A percentile compares a stretch with the other conserved stretches of the same genome.
phyloP scores from a whole-genome alignment of 2,888 invertebrate genomes.

The Synergus umbraculus region DNA sequence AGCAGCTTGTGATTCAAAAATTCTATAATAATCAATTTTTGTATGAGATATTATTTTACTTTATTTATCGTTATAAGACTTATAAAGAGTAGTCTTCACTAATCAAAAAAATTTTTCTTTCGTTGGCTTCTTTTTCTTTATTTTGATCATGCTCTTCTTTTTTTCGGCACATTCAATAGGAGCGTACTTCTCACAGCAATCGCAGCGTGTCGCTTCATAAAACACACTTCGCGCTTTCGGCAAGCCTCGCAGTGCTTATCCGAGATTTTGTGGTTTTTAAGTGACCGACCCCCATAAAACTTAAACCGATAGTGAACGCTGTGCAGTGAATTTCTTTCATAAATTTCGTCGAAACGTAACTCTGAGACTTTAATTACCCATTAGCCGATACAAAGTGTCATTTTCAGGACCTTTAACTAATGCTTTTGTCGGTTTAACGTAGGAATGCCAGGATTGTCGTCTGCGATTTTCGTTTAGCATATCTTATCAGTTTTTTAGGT shows the following conservation, averaged over 20 bases:
- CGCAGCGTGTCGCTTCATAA: conserved; percentile 32
- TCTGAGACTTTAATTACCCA: conserved; percentile 69
- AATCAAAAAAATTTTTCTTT: neutral
- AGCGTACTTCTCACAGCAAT: conserved; percentile 2
- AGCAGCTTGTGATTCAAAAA: conserved; percentile 67
- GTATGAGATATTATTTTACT: neutral
- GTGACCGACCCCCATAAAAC: conserved; percentile 52
- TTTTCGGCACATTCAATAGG: neutral
- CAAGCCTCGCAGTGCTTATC: conserved; percentile 32
- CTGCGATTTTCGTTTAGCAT: neutral
- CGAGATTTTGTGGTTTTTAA: conserved; percentile 41
- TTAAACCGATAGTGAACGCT: conserved; percentile 49
- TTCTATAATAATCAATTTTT: conserved; percentile 42
- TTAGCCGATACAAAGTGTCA: conserved; percentile 71
- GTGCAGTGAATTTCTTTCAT: conserved; percentile 59
- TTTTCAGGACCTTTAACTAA: conserved; percentile 68
- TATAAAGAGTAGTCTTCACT: neutral
- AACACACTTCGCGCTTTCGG: conserved; percentile 28
- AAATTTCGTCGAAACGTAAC: conserved; percentile 66
- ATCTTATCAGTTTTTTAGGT: too few relatives aligned
- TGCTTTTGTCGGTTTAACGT: conserved; percentile 60
- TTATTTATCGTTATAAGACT: neutral
- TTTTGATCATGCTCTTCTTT: neutral
- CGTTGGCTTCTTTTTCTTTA: neutral
- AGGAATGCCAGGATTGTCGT: conserved; percentile 53